Conservation (phyloP, 2,113 vertebrate species). For the Coregonus clupeaformis region DNA sequence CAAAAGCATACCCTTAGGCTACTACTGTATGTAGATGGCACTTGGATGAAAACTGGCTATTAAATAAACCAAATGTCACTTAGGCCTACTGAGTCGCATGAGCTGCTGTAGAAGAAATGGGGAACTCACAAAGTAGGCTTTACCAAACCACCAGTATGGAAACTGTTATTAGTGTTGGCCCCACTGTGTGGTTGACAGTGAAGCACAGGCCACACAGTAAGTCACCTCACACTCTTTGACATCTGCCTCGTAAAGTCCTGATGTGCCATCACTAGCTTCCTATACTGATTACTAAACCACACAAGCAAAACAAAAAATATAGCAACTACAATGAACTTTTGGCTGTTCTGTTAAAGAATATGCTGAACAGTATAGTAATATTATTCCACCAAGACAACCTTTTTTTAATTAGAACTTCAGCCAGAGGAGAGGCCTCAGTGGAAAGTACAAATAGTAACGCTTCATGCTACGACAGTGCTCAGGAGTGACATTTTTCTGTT, state of each 20-base stretch:
- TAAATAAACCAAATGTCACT: too few relatives aligned
- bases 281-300: constrained; percentile 36
- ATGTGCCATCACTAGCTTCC: constrained; percentile 39
- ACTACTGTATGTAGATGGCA: background rate
- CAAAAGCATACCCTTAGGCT: background rate
- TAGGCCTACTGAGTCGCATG: too few relatives aligned
- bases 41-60: background rate
- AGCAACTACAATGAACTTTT: too few relatives aligned
- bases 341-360: background rate
- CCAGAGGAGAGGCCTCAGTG: background rate
- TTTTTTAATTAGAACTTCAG: background rate
- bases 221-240: constrained; percentile 45
- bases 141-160: background rate
- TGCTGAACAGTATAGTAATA: background rate
- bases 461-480: background rate
- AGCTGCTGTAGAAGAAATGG: background rate
- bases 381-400: background rate
- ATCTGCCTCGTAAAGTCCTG: constrained; percentile 46
- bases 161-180: constrained; percentile 23
- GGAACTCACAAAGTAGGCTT: background rate
- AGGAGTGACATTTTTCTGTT: background rate
- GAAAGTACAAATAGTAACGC: background rate
- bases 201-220: constrained; percentile 49
- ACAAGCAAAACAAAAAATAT: background rate
- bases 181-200: constrained; percentile 41